Conservation (phyloP, 2,888 invertebrate species). For the Brachyopa scutellaris region DNA sequence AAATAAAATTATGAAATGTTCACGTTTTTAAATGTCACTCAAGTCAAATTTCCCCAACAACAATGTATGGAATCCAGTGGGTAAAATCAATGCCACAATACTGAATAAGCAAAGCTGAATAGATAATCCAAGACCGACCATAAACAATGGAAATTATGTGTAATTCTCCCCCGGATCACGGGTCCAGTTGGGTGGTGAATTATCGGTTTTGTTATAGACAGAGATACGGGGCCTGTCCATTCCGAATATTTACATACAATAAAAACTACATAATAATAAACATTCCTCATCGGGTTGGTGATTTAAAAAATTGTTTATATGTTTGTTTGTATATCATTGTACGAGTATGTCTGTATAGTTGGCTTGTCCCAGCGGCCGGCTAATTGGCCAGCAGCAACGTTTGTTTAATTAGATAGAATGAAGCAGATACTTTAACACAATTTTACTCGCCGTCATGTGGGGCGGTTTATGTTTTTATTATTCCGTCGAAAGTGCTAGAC, state of each 20-base stretch:
- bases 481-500: neutral
- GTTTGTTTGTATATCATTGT: too few species aligned
- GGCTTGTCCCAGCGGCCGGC: neutral
- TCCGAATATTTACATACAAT: conserved; percentile 2
- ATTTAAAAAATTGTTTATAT: neutral
- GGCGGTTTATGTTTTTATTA: neutral
- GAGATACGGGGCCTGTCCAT: conserved; percentile 2
- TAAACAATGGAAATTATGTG: neutral
- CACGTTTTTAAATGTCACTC: neutral
- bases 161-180: neutral
- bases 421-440: neutral
- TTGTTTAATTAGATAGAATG: neutral
- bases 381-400: too few species aligned
- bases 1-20: too few species aligned
- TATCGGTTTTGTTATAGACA: conserved; percentile 3
- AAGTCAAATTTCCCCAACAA: neutral
- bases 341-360: neutral
- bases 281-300: neutral
- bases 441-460: neutral
- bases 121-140: neutral
- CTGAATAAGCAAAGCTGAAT: neutral
- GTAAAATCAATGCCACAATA: neutral
- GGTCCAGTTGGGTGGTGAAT: neutral
- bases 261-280: conserved; percentile 4
- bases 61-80: neutral